Percentiles rank a stretch among this genome's conserved stretches.
Conservation (phyloP, 2,113 vertebrate species). For the cat (Felis catus) region F.catus_Fca126_mat1.0 CM031413.1:101765501-101766000, state of each 20-base stretch:
- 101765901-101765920: background rate
- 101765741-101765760: background rate
- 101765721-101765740: background rate
- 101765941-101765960: background rate
- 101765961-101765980: background rate
- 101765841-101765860: background rate
- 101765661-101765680: background rate
- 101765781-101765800: background rate
- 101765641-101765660: background rate
- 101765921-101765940: slow-evolving; percentile 5
- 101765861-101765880: background rate
- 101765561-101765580: background rate
- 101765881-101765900: background rate
- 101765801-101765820: background rate
- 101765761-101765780: background rate
- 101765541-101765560: background rate
- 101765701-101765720: background rate
- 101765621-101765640: background rate
- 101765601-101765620: background rate
- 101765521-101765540: background rate
- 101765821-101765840: background rate
- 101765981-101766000: background rate
- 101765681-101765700: background rate
- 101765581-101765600: background rate
- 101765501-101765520: background rate